Conservation (phyloP, 2,113 vertebrate species). For the Cryptoleucopteryx plumbea region DNA sequence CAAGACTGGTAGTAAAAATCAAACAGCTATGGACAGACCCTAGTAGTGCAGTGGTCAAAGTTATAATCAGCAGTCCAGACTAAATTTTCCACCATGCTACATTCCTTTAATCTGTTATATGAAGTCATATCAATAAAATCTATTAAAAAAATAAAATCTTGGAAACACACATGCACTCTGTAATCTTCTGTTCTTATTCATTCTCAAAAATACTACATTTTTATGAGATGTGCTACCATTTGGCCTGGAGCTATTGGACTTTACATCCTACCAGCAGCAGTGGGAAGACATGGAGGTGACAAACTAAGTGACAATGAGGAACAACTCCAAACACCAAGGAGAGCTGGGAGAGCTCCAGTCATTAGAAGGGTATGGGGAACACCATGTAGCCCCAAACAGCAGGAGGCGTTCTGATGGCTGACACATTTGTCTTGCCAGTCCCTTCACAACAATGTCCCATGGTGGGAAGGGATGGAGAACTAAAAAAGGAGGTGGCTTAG, state of each 20-base stretch:
- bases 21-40: neutral
- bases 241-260: neutral
- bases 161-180: neutral
- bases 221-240: neutral
- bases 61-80: neutral
- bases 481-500: neutral
- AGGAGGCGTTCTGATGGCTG: neutral
- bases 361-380: neutral
- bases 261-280: neutral
- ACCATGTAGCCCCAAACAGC: fast-evolving
- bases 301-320: neutral
- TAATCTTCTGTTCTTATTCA: neutral
- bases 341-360: neutral
- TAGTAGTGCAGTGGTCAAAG: neutral
- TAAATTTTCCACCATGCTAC: neutral
- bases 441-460: neutral
- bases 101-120: neutral
- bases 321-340: neutral
- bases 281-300: neutral
- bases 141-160: neutral
- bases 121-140: neutral
- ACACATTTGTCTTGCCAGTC: neutral
- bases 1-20: neutral
- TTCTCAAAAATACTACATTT: neutral
- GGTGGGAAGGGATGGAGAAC: neutral